These are phyloP conservation scores for Indicator maculatus DNA, from an alignment of 2,113 vertebrate species.

Conservation along the genomic window DNA sequence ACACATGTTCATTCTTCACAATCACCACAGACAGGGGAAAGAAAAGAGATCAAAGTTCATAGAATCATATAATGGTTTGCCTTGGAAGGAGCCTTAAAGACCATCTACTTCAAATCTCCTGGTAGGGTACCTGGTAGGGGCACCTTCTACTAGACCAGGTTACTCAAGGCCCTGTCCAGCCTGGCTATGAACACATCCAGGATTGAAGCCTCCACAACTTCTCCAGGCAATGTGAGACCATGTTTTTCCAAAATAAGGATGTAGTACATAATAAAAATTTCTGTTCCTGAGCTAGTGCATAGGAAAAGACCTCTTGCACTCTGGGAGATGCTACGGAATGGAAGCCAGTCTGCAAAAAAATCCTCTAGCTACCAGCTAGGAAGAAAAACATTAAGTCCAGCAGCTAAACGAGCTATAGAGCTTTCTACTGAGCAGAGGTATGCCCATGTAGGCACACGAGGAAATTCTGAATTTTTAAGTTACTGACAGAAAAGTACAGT, in stretches of 20 bases:
- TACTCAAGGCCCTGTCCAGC: no score
- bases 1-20: neutral
- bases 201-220: no score
- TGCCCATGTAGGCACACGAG: neutral
- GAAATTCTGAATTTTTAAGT: neutral
- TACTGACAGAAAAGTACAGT: neutral
- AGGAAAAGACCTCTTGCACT: neutral
- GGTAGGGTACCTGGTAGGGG: no score
- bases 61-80: no score
- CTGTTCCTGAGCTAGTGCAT: neutral
- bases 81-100: no score
- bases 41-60: neutral
- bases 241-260: neutral
- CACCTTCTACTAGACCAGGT: no score
- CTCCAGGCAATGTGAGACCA: neutral
- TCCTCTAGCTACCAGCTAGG: neutral
- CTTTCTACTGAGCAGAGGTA: neutral
- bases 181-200: no score
- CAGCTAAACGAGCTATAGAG: neutral
- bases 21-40: neutral
- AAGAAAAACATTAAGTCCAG: neutral
- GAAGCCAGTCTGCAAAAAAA: neutral
- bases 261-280: neutral
- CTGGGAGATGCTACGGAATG: neutral
- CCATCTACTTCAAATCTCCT: no score